Conservation (phyloP, 2,797 vertebrate genomes). For the Hoplostethus atlanticus region DNA sequence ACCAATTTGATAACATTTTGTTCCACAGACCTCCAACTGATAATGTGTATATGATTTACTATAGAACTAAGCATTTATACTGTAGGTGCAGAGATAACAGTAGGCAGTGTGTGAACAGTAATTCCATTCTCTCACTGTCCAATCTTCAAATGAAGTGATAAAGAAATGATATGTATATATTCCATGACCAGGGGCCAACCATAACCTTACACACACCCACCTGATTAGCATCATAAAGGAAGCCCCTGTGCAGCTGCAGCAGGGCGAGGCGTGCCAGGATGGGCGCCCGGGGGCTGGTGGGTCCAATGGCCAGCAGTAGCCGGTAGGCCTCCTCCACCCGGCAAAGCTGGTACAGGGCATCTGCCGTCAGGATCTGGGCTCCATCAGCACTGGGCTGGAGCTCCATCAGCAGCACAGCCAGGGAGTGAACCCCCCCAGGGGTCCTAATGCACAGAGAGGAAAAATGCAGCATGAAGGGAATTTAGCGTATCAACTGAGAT, state of each 20-base stretch:
- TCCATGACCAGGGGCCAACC: too few species aligned
- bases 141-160: too few species aligned
- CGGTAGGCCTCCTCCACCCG: conserved; percentile 90
- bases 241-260: conserved; percentile 92
- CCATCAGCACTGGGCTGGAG: conserved; percentile 85
- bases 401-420: conserved; percentile 89
- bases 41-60: too few species aligned
- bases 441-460: conserved; percentile 75
- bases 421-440: conserved; percentile 87
- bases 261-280: conserved; percentile 90
- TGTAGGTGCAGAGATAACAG: too few species aligned
- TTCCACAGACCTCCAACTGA: too few species aligned
- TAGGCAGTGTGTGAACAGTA: too few species aligned
- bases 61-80: too few species aligned
- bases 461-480: not conserved
- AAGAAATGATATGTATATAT: too few species aligned
- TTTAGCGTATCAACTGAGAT: not conserved
- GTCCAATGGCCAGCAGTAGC: conserved; percentile 84
- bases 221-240: conserved; percentile 91
- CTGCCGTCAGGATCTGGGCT: conserved; percentile 88
- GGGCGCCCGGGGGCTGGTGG: conserved; percentile 82
- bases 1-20: too few species aligned
- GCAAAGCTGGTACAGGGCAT: conserved; percentile 92
- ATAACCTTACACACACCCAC: conserved; percentile 66
- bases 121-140: too few species aligned